Conservation (phyloP, 2,113 vertebrate species). For the Nyctereutes procyonoides region DNA sequence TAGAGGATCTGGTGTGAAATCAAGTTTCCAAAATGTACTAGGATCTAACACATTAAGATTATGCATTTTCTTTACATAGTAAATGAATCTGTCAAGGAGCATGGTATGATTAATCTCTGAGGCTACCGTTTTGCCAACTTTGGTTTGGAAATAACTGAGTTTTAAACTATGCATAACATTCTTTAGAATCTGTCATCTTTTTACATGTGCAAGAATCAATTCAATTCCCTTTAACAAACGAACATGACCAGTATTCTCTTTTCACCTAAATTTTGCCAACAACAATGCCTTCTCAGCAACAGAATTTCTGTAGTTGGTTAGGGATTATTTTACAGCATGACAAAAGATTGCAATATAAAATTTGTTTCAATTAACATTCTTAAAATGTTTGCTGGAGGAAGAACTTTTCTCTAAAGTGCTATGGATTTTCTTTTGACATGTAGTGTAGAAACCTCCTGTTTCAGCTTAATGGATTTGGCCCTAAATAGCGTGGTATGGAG, state of each 20-base stretch:
- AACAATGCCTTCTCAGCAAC: conserved; percentile 39
- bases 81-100: conserved; percentile 17
- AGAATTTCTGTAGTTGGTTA: conserved; percentile 38
- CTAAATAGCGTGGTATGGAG: background rate
- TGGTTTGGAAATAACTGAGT: background rate
- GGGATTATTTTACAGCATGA: conserved; percentile 64
- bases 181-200: background rate
- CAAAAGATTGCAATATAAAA: conserved; percentile 62
- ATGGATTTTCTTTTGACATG: conserved; percentile 49
- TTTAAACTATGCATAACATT: background rate
- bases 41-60: background rate
- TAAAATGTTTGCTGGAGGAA: conserved; percentile 59
- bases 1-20: background rate
- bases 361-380: conserved; percentile 72
- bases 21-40: background rate
- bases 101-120: background rate
- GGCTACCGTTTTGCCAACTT: background rate
- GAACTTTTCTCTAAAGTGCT: conserved; percentile 35
- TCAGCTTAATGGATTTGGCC: background rate
- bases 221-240: conserved; percentile 17
- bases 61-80: conserved; percentile 62
- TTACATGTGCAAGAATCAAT: background rate
- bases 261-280: conserved; percentile 23
- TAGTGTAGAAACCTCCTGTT: conserved; percentile 6
- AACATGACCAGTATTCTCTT: background rate